Evolutionary conservation across 1,140 invertebrate genomes (phyloP), one percentile per base, ranked within the genome.

Genomic region (Drosophila quadrilineata): DNA sequence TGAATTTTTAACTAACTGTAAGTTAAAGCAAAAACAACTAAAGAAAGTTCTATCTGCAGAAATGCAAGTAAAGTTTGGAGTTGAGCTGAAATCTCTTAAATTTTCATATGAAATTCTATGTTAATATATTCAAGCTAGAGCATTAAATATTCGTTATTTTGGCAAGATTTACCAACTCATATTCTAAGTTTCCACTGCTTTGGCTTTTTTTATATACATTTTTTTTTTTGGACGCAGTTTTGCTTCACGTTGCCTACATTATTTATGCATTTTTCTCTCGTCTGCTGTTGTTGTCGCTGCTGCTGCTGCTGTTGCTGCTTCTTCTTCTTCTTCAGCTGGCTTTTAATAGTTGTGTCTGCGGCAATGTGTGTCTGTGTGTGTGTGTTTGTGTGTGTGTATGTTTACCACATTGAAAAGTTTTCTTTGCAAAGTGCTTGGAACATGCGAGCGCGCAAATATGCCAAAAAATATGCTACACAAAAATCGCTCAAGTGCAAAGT

Each of bases 401-500:
- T 74, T 84, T 85, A 84, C 79, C 79, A 77, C 77, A 84, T 77
- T 85, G 77, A 84, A 84, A 84, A 84, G 77, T 84, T 84, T 84
- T 84, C 77, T 84, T 84, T 85, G 79, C 79, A 84, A 84, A 84
- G 77, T 84, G 77, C 77, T 84, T 71, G 79, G 77, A 67, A 85
- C 77, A 84, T 77, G 84, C 79, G 67, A 64, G 60, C 77, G 73
- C 69, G 77, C 77, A 82, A 82, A 82, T 82, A 82, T 82, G 72
- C 77, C 73, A 84, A 84, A 84, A 82, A 84, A 84, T 84, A 85
- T 85, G 77, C 79, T 77, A 84, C 73, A 84, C 77, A 77, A 84
- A 84, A 84, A 77, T 84, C 79, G 77, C 79, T 82, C 77, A 77
- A 84, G 77, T 84, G 77, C 73, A 85, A 84, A 84, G 77, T 84